These are phyloP conservation scores for Rhabdomys dilectus DNA, from an alignment of 2,113 vertebrate species.

Conservation along the genomic window DNA sequence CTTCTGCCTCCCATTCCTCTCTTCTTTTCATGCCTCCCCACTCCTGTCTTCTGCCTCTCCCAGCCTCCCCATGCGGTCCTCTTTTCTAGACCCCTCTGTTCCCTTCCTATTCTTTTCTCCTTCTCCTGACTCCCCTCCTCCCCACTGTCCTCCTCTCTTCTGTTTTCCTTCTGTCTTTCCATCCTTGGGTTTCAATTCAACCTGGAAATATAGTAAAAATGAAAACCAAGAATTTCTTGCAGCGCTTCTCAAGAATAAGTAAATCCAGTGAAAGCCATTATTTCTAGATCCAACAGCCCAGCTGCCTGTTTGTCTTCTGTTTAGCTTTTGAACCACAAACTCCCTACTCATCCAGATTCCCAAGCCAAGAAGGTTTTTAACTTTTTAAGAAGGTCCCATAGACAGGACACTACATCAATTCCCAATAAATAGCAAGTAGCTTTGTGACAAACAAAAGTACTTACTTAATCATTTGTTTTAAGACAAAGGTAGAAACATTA, in stretches of 20 bases:
- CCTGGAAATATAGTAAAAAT: background rate
- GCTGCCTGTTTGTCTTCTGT: background rate
- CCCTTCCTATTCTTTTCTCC: background rate
- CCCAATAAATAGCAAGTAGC: background rate
- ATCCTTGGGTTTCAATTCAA: too few species aligned
- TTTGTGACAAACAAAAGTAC: constrained; percentile 58
- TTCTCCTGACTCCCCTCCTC: background rate
- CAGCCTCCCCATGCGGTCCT: too few species aligned
- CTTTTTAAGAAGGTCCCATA: background rate
- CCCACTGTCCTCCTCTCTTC: background rate
- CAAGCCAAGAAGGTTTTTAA: background rate
- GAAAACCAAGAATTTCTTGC: background rate
- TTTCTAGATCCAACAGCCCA: background rate
- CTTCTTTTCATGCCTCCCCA: too few species aligned
- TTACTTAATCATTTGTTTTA: constrained; percentile 65
- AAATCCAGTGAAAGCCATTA: background rate
- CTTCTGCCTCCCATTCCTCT: background rate
- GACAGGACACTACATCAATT: constrained; percentile 52
- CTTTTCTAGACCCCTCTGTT: too few species aligned
- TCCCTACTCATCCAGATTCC: background rate
- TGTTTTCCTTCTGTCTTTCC: too few species aligned
- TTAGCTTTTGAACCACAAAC: background rate
- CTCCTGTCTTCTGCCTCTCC: too few species aligned
- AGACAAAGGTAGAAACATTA: constrained; percentile 70
- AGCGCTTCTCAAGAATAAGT: background rate